Evolutionary conservation across 1,140 invertebrate species (phyloP).

Genomic region (Rhagoletis zephyria): DNA sequence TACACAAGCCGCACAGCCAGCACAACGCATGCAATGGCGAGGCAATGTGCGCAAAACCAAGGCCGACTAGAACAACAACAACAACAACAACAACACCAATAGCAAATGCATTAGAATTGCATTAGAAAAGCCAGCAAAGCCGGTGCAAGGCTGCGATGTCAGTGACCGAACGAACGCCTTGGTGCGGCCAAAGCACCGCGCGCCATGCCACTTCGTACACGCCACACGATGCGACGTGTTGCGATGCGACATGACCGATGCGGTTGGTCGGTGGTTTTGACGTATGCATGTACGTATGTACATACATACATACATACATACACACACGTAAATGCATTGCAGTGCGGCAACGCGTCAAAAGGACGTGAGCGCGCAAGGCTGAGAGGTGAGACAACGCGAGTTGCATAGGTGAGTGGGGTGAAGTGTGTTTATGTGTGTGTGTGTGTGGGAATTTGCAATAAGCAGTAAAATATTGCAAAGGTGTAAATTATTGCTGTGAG

Average conservation of each 20-base stretch:
- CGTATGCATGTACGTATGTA: not conserved
- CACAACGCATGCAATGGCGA: conserved; percentile 27
- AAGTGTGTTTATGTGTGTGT: not conserved
- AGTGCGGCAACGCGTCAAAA: conserved; percentile 2
- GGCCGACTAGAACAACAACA: no score
- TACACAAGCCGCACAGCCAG: conserved; percentile 12
- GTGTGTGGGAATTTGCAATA: conserved; percentile 28
- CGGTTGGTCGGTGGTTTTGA: not conserved
- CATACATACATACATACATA: no score
- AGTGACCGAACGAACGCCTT: conserved; percentile 56
- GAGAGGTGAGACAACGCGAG: not conserved
- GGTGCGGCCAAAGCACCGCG: conserved; percentile 5
- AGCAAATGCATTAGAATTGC: conserved; percentile 28
- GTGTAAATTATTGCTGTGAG: conserved; percentile 12
- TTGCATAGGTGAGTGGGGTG: not conserved
- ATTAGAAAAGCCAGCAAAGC: conserved; percentile 54
- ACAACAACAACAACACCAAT: not conserved
- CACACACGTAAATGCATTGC: not conserved
- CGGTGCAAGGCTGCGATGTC: conserved; percentile 57
- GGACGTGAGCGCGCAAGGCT: conserved; percentile 52
- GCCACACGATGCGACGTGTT: not conserved
- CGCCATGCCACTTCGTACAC: not conserved
- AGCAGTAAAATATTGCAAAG: not conserved
- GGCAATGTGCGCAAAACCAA: conserved; percentile 28
- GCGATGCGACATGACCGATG: conserved; percentile 40